phyloP scores from a whole-genome alignment of 2,888 invertebrate species.

The Sabellastarte sp. region DNA sequence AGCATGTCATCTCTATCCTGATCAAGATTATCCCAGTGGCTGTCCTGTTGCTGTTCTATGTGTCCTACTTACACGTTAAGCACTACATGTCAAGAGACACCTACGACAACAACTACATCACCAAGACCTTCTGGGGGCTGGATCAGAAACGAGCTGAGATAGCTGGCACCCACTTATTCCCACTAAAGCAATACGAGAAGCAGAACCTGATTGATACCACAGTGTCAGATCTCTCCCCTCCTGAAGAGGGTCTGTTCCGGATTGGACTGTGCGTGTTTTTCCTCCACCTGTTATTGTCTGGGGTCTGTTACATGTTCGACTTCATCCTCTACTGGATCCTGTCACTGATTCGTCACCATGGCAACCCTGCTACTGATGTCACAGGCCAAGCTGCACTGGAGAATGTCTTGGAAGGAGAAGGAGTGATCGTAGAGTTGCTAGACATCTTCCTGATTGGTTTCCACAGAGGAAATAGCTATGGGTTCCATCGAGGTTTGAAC shows the following conservation, averaged over 20 bases:
- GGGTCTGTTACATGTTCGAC: slow-evolving; percentile 36
- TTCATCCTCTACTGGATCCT: slow-evolving; percentile 42
- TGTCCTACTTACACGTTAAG: slow-evolving; percentile 26
- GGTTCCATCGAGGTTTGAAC: slow-evolving; percentile 19
- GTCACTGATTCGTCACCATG: slow-evolving; percentile 34
- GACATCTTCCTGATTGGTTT: slow-evolving; percentile 30
- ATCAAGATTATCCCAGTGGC: slow-evolving; percentile 26
- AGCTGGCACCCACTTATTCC: slow-evolving; percentile 33
- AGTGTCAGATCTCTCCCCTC: slow-evolving; percentile 27
- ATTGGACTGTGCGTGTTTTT: slow-evolving; percentile 35
- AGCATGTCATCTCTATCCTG: slow-evolving; percentile 19
- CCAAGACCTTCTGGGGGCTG: slow-evolving; percentile 32
- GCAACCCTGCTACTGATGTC: slow-evolving; percentile 31
- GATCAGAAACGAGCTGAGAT: slow-evolving; percentile 29
- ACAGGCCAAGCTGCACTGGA: slow-evolving; percentile 25
- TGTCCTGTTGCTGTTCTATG: slow-evolving; percentile 24
- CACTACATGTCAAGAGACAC: slow-evolving; percentile 40
- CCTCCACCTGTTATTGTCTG: slow-evolving; percentile 35
- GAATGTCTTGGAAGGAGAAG: slow-evolving; percentile 25
- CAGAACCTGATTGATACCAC: slow-evolving; percentile 37
- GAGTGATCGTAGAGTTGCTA: slow-evolving; percentile 29
- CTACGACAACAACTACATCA: slow-evolving; percentile 46
- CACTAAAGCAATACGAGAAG: slow-evolving; percentile 38
- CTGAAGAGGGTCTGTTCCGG: slow-evolving; percentile 32
- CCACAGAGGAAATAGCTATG: slow-evolving; percentile 26